Evolutionary conservation across 2,797 vertebrate species (phyloP).

Genomic region (Tokudaia tokunoshimensis): DNA sequence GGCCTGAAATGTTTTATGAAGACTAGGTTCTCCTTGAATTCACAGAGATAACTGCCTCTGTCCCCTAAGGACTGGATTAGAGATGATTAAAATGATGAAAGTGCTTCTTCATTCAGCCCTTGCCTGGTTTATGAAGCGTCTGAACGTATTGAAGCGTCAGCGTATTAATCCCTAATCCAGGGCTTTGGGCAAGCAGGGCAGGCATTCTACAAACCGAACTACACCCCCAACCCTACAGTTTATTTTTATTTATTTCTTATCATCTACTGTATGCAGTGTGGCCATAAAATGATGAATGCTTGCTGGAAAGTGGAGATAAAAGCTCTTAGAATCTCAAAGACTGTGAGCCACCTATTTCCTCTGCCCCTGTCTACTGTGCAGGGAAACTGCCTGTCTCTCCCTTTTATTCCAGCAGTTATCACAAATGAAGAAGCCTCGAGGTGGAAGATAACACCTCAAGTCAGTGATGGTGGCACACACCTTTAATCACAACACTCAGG

Average conservation of each 20-base stretch:
- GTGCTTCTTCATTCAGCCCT: neutral
- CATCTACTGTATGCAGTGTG: neutral
- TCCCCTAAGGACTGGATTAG: neutral
- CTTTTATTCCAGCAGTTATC: neutral
- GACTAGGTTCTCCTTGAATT: neutral
- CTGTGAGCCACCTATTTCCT: neutral
- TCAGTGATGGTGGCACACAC: neutral
- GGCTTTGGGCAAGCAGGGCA: neutral
- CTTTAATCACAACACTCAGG: neutral
- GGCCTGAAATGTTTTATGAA: neutral
- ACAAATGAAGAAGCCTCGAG: neutral
- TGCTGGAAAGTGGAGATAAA: no score
- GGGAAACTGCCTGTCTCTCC: neutral
- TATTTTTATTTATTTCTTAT: slow-evolving; percentile 3
- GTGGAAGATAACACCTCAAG: neutral
- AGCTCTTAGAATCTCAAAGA: neutral
- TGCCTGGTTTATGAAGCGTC: neutral
- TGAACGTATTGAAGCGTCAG: no score
- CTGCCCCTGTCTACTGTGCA: neutral
- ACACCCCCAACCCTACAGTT: neutral
- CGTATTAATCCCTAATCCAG: no score
- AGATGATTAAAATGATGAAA: neutral
- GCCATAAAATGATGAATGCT: no score
- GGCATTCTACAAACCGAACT: neutral
- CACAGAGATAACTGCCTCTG: neutral